Conservation (phyloP, 1,140 invertebrate genomes). For the Oppia nitens region DNA sequence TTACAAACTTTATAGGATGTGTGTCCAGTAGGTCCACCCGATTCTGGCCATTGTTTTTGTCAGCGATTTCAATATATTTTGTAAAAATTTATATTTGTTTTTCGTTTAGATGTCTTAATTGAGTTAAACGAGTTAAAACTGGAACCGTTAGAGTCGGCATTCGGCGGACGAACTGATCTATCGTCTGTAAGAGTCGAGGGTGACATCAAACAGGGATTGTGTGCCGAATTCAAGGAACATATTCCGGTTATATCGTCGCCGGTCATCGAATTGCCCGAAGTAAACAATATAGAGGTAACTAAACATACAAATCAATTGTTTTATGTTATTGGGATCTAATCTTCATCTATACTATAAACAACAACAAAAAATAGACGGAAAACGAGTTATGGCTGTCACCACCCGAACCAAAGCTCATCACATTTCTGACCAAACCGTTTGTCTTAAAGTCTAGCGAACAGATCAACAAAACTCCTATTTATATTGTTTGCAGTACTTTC, state of each 20-base stretch:
- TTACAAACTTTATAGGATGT: conserved; percentile 70
- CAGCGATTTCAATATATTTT: background rate
- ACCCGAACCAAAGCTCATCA: background rate
- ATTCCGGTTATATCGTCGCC: background rate
- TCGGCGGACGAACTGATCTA: conserved; percentile 23
- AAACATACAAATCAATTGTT: background rate
- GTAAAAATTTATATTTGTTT: conserved; percentile 4
- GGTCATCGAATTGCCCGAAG: conserved; percentile 13
- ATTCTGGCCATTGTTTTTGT: background rate
- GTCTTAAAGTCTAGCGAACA: background rate
- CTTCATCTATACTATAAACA: background rate
- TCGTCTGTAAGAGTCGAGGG: conserved; percentile 19
- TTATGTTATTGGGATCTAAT: no score
- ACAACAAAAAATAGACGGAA: background rate
- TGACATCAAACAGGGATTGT: conserved; percentile 20
- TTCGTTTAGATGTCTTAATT: conserved; percentile 22
- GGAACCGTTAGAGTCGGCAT: conserved; percentile 23
- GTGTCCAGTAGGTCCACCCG: conserved; percentile 73
- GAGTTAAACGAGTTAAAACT: conserved; percentile 20
- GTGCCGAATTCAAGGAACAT: conserved; percentile 15
- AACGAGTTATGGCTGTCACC: conserved; percentile 8
- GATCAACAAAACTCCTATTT: background rate
- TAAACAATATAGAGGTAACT: conserved; percentile 13
- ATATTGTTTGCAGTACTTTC: conserved; percentile 8
- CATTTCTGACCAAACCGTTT: background rate